Evolutionary conservation across 2,888 invertebrate species (phyloP), one percentile per base, ranked within the genome.

Genomic region (Aphodius granarius): DNA sequence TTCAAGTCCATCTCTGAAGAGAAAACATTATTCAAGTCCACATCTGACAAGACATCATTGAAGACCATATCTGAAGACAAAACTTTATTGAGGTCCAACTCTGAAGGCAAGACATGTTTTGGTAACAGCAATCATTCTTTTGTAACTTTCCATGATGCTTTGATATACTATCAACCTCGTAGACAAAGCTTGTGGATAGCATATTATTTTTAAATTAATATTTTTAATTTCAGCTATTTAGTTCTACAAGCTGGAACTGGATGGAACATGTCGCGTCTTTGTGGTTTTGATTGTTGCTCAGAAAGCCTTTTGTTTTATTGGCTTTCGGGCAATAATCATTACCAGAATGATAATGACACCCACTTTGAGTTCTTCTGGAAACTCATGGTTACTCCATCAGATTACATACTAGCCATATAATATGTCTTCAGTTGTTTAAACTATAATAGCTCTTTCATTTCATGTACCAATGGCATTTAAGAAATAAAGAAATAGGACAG

Each of bases 261-360:
- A 15, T 15, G 20, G 4, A 9, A 6, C 21, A n/a, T 4, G 15
- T 72, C 63, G 15, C 63, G 70, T 73, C 66, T 71, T 71, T 83
- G 81, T 85, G 85, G 83, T 88, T 88, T 88, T 88, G 88, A 88
- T 88, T 88, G 88, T 88, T 88, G 88, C 88, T 88, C 88, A 88
- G 88, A 88, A 88, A 88, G 88, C 87, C 88, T 81, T 87, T 79
- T 73, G 75, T 83, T 82, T 81, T 71, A 81, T 66, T 77, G 87
- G 85, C 88, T 88, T 88, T 88, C 87, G 86, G 84, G 87, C 84
- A 83, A 84, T 86, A 87, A 88, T 88, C 88, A 88, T 43, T 76
- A 65, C 76, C 71, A 71, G 71, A 73, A 76, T 65, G 73, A 76
- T 43, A 43, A 1, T 43, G 43, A 43, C 43, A 43, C 43, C 43